phyloP scores from a whole-genome alignment of 2,888 invertebrate genomes.

The Antheraea yamamai region DNA sequence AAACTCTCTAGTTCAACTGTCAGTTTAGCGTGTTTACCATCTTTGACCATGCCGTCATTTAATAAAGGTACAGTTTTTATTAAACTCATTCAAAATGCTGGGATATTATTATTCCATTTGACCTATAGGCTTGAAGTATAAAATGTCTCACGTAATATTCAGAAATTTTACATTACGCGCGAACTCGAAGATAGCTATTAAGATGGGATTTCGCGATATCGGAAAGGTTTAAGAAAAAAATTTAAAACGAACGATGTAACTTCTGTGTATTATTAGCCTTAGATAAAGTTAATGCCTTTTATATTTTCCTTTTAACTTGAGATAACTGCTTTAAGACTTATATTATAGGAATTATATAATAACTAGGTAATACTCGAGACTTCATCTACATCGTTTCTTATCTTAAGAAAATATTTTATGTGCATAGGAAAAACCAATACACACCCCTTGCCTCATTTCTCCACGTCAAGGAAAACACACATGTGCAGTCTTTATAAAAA shows the following conservation, averaged over 20 bases:
- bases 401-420: too few species aligned
- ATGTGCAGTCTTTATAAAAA: too few species aligned
- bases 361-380: too few species aligned
- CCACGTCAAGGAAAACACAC: too few species aligned
- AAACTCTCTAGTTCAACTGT: too few species aligned
- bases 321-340: not conserved
- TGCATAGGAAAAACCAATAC: too few species aligned
- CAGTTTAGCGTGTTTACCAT: too few species aligned
- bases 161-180: conserved; percentile 6
- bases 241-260: not conserved
- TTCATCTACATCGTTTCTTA: not conserved
- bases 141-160: not conserved
- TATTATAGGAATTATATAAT: not conserved
- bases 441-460: too few species aligned
- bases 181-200: conserved; percentile 12
- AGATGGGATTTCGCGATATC: conserved; percentile 15
- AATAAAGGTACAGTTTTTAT: too few species aligned
- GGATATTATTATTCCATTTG: not conserved
- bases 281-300: not conserved
- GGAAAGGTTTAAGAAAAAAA: not conserved
- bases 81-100: too few species aligned
- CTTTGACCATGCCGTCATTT: too few species aligned
- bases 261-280: not conserved
- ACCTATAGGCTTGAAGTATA: not conserved
- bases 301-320: not conserved